A percentile compares a stretch with the other conserved stretches of the same genome.
Conservation (phyloP, 2,888 invertebrate species). For the Malthinus seriepunctatus region DNA sequence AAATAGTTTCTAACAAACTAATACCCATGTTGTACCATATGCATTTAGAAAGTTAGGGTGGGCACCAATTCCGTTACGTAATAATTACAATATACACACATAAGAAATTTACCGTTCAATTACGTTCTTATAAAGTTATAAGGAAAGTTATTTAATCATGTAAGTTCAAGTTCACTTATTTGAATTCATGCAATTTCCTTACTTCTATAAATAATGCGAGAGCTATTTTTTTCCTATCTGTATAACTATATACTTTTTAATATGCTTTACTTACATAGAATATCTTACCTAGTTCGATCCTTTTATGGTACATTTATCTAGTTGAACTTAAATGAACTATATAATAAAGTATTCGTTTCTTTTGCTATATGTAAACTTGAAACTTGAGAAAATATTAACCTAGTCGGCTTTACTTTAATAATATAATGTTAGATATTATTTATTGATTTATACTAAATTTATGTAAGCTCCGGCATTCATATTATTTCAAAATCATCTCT, state of each 20-base stretch:
- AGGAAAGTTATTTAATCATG: constrained; percentile 21
- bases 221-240: constrained; percentile 9
- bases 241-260: constrained; percentile 14
- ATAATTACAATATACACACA: constrained; percentile 1
- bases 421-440: too few relatives aligned
- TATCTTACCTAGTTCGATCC: constrained; percentile 34
- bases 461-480: too few relatives aligned
- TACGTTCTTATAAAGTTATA: constrained; percentile 12
- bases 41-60: constrained; percentile 20
- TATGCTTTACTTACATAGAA: constrained; percentile 34
- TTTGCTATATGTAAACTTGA: constrained; percentile 29
- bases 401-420: background rate
- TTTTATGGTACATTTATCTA: constrained; percentile 36
- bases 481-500: too few relatives aligned
- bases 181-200: constrained; percentile 23
- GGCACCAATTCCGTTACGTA: constrained; percentile 18
- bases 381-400: constrained; percentile 10
- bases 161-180: constrained; percentile 31
- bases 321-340: constrained; percentile 37
- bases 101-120: constrained; percentile 7
- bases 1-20: constrained; percentile 14
- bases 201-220: constrained; percentile 22
- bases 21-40: constrained; percentile 3
- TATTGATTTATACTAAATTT: too few relatives aligned
- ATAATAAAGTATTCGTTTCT: constrained; percentile 33